phyloP scores from a whole-genome alignment of 2,113 vertebrate species.

The Columba janthina region DNA sequence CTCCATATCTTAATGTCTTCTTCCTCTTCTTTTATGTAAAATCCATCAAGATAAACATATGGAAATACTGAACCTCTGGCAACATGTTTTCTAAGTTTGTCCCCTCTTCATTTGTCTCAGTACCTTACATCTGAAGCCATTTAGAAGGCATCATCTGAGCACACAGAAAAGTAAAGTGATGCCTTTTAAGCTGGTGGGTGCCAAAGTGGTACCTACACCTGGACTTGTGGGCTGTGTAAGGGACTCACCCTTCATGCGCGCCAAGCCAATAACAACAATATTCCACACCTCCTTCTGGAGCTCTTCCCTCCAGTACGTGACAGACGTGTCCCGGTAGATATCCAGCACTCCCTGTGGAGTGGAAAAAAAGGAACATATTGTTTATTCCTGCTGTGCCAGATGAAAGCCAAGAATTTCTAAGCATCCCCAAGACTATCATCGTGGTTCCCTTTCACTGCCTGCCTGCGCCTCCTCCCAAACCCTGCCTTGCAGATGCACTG shows the following conservation, averaged over 20 bases:
- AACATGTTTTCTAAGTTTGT: not conserved
- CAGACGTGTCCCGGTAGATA: not conserved
- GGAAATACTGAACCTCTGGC: not conserved
- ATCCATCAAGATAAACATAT: not conserved
- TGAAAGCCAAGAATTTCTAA: not conserved
- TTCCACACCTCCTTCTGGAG: not conserved
- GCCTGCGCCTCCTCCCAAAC: not conserved
- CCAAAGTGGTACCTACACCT: not conserved
- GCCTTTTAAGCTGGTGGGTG: not conserved
- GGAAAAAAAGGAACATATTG: not conserved
- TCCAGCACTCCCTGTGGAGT: not conserved
- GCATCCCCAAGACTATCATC: not conserved
- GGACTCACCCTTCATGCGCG: not conserved
- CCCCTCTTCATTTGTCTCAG: not conserved
- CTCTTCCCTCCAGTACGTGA: not conserved
- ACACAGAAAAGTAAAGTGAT: not conserved
- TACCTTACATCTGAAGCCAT: not conserved
- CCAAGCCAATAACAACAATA: not conserved
- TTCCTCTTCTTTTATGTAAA: not conserved
- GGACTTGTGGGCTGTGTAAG: not conserved
- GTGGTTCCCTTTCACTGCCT: not conserved
- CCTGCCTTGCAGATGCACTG: not conserved
- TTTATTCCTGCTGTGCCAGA: not conserved
- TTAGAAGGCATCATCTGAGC: not conserved
- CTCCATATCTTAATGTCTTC: not conserved